These are phyloP conservation scores for Acanthococcus lagerstroemiae DNA, from an alignment of 2,888 invertebrate species.

Conservation along the genomic window DNA sequence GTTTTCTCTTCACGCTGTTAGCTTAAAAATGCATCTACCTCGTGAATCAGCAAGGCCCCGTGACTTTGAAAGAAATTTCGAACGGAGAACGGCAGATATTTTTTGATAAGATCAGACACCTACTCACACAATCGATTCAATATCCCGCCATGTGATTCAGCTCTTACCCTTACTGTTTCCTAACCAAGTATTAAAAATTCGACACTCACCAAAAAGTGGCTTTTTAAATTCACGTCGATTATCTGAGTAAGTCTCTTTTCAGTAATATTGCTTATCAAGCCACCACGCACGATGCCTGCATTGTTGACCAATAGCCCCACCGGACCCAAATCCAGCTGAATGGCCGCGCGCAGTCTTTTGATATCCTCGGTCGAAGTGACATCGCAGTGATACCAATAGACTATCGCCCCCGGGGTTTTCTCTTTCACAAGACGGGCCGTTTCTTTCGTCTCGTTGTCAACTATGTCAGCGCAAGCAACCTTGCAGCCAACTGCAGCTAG, in stretches of 20 bases:
- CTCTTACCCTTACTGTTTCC: too few relatives aligned
- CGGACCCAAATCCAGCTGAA: background rate
- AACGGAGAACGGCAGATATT: too few relatives aligned
- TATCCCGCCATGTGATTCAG: too few relatives aligned
- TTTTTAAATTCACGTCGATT: background rate
- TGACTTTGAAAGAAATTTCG: too few relatives aligned
- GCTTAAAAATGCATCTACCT: too few relatives aligned
- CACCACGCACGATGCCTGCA: background rate
- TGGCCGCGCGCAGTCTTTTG: background rate
- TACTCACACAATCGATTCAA: too few relatives aligned
- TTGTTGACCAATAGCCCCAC: background rate
- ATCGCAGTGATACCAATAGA: background rate
- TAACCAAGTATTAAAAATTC: too few relatives aligned
- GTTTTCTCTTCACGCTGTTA: too few relatives aligned
- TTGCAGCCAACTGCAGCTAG: background rate
- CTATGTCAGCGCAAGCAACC: background rate
- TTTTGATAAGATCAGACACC: too few relatives aligned
- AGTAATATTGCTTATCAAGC: background rate
- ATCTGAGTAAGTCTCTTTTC: background rate
- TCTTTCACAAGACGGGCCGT: background rate
- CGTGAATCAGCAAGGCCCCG: too few relatives aligned
- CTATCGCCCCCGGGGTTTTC: background rate
- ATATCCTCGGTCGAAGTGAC: background rate
- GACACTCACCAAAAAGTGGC: background rate
- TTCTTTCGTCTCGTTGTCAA: background rate